Evolutionary conservation across 2,888 invertebrate species (phyloP).

Genomic region (Caenorhabditis angaria): DNA sequence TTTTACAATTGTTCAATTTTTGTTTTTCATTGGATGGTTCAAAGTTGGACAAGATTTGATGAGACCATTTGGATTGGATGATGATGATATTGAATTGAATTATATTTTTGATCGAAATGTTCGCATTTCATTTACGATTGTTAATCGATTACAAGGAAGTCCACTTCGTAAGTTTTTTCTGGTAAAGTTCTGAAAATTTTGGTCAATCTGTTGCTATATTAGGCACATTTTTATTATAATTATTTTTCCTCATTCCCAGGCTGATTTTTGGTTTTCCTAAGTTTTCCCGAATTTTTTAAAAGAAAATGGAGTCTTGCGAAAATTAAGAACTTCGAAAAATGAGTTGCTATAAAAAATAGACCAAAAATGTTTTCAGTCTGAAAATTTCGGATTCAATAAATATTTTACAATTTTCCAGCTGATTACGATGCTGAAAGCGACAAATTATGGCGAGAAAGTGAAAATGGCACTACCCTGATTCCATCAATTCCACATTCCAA

Average conservation of each 20-base stretch:
- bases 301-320: background rate
- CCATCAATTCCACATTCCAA: constrained; percentile 44
- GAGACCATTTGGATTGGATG: constrained; percentile 62
- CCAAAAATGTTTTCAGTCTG: background rate
- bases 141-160: constrained; percentile 45
- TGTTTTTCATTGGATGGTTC: constrained; percentile 61
- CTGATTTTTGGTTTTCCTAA: background rate
- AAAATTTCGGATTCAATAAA: background rate
- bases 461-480: constrained; percentile 6
- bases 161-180: constrained; percentile 38
- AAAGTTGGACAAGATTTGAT: constrained; percentile 60
- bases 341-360: background rate
- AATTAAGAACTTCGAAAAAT: background rate
- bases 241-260: too few species aligned
- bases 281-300: background rate
- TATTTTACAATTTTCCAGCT: constrained; percentile 23
- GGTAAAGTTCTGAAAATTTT: background rate
- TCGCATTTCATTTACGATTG: constrained; percentile 52
- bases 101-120: constrained; percentile 61
- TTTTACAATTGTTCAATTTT: constrained; percentile 59
- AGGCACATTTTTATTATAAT: background rate
- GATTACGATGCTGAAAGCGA: constrained; percentile 46
- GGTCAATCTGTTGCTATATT: background rate
- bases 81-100: constrained; percentile 58
- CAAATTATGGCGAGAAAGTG: constrained; percentile 42